phyloP scores from a whole-genome alignment of 2,888 invertebrate species.

The Acrobasis repandana region DNA sequence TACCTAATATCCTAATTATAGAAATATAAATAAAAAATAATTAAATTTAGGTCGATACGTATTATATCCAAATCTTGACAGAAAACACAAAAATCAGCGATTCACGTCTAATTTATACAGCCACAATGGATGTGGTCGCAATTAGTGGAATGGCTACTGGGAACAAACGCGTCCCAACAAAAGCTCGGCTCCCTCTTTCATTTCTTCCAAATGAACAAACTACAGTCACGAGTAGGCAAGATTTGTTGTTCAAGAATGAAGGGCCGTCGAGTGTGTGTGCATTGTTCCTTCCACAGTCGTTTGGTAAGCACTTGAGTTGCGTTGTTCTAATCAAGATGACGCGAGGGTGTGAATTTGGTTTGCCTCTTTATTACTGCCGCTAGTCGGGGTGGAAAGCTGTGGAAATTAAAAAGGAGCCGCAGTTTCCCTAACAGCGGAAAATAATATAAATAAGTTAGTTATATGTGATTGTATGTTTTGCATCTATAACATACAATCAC shows the following conservation, averaged over 20 bases:
- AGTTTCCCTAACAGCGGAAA: no score
- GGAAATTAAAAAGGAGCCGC: no score
- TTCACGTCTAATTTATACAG: conserved; percentile 71
- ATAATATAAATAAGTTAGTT: no score
- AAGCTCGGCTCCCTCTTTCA: conserved; percentile 74
- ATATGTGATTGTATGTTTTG: no score
- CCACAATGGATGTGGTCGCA: conserved; percentile 78
- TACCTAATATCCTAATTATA: no score
- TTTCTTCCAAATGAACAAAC: conserved; percentile 83
- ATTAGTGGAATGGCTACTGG: conserved; percentile 80
- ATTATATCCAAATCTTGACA: conserved; percentile 53
- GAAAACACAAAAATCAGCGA: conserved; percentile 56
- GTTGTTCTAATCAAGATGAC: conserved; percentile 74
- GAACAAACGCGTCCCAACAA: conserved; percentile 78
- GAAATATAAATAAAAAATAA: no score
- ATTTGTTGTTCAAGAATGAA: conserved; percentile 74
- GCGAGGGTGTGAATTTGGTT: conserved; percentile 42
- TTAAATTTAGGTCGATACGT: conserved; percentile 28
- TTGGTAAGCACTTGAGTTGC: conserved; percentile 73
- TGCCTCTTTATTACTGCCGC: conserved; percentile 19
- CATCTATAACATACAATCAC: no score
- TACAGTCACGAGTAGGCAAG: conserved; percentile 71
- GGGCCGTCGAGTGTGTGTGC: conserved; percentile 64
- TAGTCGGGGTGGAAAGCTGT: no score
- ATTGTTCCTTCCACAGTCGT: conserved; percentile 70